Conservation (phyloP, 2,113 vertebrate genomes). For the Lepus timidus region DNA sequence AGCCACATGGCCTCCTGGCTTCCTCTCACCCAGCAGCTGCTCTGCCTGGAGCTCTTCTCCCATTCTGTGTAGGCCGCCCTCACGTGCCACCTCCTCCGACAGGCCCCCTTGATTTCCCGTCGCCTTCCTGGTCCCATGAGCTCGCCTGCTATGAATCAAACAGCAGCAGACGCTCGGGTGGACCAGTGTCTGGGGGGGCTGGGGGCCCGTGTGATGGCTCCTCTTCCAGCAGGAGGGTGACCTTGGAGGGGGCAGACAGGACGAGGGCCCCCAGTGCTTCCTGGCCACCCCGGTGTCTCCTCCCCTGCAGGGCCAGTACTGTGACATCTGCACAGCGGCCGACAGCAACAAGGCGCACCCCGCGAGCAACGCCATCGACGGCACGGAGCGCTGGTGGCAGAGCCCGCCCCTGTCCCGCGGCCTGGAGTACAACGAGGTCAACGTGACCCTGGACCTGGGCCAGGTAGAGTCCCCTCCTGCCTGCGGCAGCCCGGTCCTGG, state of each 20-base stretch:
- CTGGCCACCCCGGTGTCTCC: accelerated
- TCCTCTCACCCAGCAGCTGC: background rate
- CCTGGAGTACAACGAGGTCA: slow-evolving; percentile 95
- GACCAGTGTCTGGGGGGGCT: too few species aligned
- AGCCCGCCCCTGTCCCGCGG: slow-evolving; percentile 96
- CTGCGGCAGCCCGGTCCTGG: background rate
- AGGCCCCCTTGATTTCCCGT: background rate
- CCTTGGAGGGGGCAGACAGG: background rate
- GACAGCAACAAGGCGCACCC: slow-evolving; percentile 95
- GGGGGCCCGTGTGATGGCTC: background rate
- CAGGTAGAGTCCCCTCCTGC: slow-evolving; percentile 90
- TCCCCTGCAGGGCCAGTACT: slow-evolving; percentile 95
- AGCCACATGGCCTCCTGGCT: background rate
- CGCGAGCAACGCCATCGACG: slow-evolving; percentile 95
- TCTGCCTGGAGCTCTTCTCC: background rate
- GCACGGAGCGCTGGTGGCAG: slow-evolving; percentile 99
- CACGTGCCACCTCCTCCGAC: background rate
- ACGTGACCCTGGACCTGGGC: slow-evolving; percentile 97
- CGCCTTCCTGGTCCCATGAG: too few species aligned
- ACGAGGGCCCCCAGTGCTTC: background rate
- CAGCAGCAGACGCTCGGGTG: accelerated
- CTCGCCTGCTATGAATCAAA: accelerated
- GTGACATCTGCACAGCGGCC: slow-evolving; percentile 93
- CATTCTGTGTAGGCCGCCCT: background rate
- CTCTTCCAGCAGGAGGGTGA: background rate